phyloP scores from a whole-genome alignment of 2,113 vertebrate genomes.

The Varanus salvator region DNA sequence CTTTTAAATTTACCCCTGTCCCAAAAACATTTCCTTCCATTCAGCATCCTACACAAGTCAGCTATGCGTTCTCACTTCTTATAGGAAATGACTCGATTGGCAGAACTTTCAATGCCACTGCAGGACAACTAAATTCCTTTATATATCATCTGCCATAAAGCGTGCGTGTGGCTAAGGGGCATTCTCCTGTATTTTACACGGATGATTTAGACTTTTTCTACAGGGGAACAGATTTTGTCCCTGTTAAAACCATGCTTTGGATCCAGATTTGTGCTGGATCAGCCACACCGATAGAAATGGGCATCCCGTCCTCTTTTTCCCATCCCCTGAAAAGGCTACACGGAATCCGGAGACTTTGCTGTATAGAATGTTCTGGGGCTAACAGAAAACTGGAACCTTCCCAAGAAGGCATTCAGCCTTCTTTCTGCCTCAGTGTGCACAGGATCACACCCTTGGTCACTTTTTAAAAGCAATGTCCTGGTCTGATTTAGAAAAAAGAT shows the following conservation, averaged over 20 bases:
- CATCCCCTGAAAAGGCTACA: too few relatives aligned
- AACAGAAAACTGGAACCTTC: too few relatives aligned
- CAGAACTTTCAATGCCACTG: constrained; percentile 21
- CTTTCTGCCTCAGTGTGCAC: too few relatives aligned
- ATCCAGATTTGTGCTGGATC: too few relatives aligned
- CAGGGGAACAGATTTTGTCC: neutral
- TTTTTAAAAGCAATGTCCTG: neutral
- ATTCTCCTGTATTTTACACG: neutral
- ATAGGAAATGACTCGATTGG: constrained; percentile 22
- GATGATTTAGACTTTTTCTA: neutral
- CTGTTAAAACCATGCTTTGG: neutral
- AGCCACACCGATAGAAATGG: too few relatives aligned
- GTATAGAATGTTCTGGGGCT: too few relatives aligned
- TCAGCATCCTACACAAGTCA: neutral
- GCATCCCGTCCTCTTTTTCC: too few relatives aligned
- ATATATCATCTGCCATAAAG: neutral
- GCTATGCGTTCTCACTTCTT: neutral
- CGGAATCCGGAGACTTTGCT: too few relatives aligned
- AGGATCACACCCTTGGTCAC: too few relatives aligned
- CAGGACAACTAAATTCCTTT: neutral
- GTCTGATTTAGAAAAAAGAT: neutral
- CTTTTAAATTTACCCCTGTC: constrained; percentile 32
- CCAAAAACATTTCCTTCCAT: constrained; percentile 16
- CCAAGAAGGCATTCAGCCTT: too few relatives aligned
- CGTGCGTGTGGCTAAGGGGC: neutral